A percentile compares a stretch with the other conserved stretches of the same genome.
Conservation (phyloP, 2,113 vertebrate genomes). For the Girardinichthys multiradiatus region DNA sequence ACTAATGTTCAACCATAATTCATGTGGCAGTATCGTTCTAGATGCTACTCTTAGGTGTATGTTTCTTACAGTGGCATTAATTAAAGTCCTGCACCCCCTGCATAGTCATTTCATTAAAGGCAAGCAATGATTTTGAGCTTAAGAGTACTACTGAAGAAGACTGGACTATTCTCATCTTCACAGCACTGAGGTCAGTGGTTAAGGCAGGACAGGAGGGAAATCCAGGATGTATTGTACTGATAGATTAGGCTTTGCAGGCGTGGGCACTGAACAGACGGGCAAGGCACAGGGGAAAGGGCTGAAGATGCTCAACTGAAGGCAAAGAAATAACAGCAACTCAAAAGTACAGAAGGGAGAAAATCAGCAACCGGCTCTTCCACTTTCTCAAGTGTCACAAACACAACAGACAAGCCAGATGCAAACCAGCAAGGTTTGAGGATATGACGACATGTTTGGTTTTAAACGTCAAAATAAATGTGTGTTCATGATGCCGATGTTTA, state of each 20-base stretch:
- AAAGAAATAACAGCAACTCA: conserved; percentile 33
- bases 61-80: conserved; percentile 16
- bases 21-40: conserved; percentile 26
- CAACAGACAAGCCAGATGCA: conserved; percentile 7
- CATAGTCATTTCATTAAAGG: conserved; percentile 61
- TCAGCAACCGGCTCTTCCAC: conserved; percentile 35
- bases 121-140: conserved; percentile 40
- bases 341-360: conserved; percentile 21
- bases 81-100: conserved; percentile 53
- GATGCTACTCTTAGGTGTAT: conserved; percentile 35
- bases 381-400: neutral
- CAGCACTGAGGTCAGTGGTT: conserved; percentile 60
- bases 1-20: conserved; percentile 14
- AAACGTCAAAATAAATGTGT: conserved; percentile 18
- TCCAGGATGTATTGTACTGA: conserved; percentile 8
- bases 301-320: conserved; percentile 27
- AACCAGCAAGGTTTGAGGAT: neutral
- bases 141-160: conserved; percentile 19
- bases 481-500: neutral
- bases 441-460: conserved; percentile 38
- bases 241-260: conserved; percentile 22
- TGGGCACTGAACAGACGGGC: conserved; percentile 27
- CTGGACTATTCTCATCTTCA: conserved; percentile 22
- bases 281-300: conserved; percentile 57
- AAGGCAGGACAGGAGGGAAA: conserved; percentile 52